Percentiles rank a stretch among this genome's conserved stretches.
phyloP scores from a whole-genome alignment of 2,797 vertebrate species.

The Pseudochromis fuscus region DNA sequence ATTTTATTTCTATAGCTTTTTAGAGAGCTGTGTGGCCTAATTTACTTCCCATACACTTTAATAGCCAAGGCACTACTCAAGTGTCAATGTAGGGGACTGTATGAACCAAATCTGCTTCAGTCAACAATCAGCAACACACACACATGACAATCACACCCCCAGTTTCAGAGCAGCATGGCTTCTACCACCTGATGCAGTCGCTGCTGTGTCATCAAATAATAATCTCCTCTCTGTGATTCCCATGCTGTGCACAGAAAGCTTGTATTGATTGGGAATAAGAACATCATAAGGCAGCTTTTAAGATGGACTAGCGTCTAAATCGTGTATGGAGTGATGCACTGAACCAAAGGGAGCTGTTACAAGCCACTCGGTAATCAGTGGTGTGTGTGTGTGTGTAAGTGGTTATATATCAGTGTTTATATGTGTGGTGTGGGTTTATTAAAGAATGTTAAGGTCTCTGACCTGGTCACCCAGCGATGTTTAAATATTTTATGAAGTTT shows the following conservation, averaged over 20 bases:
- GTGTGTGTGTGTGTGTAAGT: constrained; percentile 10
- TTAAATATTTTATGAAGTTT: constrained; percentile 71
- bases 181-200: constrained; percentile 21
- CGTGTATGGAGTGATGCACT: constrained; percentile 12
- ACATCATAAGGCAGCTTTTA: constrained; percentile 23
- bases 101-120: neutral
- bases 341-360: constrained; percentile 15
- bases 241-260: constrained; percentile 12
- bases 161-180: constrained; percentile 1
- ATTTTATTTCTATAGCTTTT: constrained; percentile 17
- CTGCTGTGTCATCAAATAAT: constrained; percentile 37
- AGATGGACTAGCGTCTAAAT: constrained; percentile 22
- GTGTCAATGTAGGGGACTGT: neutral
- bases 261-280: constrained; percentile 29
- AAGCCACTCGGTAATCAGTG: constrained; percentile 15
- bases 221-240: constrained; percentile 27
- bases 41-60: neutral
- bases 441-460: constrained; percentile 59
- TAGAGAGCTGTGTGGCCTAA: neutral
- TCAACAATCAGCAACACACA: neutral
- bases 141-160: neutral
- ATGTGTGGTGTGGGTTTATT: constrained; percentile 34
- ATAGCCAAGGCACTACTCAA: neutral
- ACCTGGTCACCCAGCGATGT: constrained; percentile 48
- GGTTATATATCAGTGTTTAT: constrained; percentile 26